Base-by-base conservation (phyloP, 2,797 vertebrate genomes). In the Scolopax bukidnonensis region DNA sequence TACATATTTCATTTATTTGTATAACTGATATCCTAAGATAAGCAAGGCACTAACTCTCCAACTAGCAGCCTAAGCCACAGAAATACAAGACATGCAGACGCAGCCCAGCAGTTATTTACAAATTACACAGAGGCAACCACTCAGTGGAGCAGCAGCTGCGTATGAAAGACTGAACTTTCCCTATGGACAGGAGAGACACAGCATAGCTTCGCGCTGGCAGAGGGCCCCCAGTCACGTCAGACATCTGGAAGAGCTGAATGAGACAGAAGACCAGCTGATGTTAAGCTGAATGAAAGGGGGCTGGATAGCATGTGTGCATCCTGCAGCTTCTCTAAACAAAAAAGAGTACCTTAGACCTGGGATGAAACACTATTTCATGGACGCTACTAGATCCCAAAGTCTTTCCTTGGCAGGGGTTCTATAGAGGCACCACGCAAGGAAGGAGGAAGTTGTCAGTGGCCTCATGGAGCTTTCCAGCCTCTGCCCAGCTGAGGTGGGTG, bases 221-320 rank as follows among this genome's bases (percentile, higher is more conserved):
- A 53, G 12, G 14, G 23, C 60, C 28, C 16, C 16, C 41, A 30
- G 38, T 2, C 7, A 3, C 2, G 27, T 30, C 47, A 27, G 7
- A 6, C 45, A 25, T 2, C 69, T 12, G 47, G 19, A 75, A 3
- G 24, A 27, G 11, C 69, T 12, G 47, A 17, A 75, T 3, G 24
- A 27, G 11, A 10, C n/a, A 1, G 16, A 4, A 6, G 13, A 5
- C 41, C 43, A 12, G 23, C 18, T 43, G 40, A 16, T 6, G 21
- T 1, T 32, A 30, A 19, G 23, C 38, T 12, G n/a, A 14, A 13
- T 0, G n/a, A 43, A 43, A 16, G 11, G 12, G 13, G 8, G 8
- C 36, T 1, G 63, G 12, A 7, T 24, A 15, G 32, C 14, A 56
- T 8, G 1, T 0, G 4, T 0, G 32, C 2, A 11, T 1, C 33